Base-by-base conservation (phyloP, 92 coral and sea anemone species). In the Montipora capitata region DNA sequence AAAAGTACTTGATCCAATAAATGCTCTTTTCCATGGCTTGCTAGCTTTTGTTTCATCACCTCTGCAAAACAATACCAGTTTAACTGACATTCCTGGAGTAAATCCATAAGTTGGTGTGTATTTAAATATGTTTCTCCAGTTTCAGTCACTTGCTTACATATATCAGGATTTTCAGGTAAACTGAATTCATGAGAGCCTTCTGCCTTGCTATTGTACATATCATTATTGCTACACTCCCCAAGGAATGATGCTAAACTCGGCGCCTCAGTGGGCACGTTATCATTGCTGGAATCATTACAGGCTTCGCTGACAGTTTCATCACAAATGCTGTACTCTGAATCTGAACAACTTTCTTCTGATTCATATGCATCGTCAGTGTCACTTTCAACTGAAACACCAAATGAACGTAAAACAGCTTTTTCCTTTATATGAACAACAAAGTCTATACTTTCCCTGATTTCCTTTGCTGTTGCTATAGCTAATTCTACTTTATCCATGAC, bases 351-450 rank as follows among this genome's bases (percentile, higher is more conserved):
- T 48, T 48, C 52, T 18, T 79, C 86, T 27, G 20, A 69, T 58
- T 80, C 87, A 59, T 81, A 82, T 42, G 74, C 88, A 6, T 56
- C 82, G 54, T 5, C 12, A 27, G 10, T 57, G 14, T 85, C 89
- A 45, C 82, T 85, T 17, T 43, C 71, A 40, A 80, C 70, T 54
- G 58, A 38, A 70, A 88, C 56, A 17, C 87, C 91, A 72, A 75
- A 70, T 71, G 92, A 81, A 7, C 6, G 27, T 41, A 71, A 4
- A 12, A 44, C 27, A 7, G 77, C 58, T 44, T 72, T 44, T 4
- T 43, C 58, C 15, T 72, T 8, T 3, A 72, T 72, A 44, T 9
- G 14, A 3, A 59, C 77, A 44, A 44, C 43, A 2, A 51, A 44
- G 12, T n/a, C 39, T 10, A 72, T 20, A 0, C 56, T 73, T 80